These are phyloP conservation scores for Otis tarda DNA, from an alignment of 2,113 vertebrate species.

Conservation along the genomic window DNA sequence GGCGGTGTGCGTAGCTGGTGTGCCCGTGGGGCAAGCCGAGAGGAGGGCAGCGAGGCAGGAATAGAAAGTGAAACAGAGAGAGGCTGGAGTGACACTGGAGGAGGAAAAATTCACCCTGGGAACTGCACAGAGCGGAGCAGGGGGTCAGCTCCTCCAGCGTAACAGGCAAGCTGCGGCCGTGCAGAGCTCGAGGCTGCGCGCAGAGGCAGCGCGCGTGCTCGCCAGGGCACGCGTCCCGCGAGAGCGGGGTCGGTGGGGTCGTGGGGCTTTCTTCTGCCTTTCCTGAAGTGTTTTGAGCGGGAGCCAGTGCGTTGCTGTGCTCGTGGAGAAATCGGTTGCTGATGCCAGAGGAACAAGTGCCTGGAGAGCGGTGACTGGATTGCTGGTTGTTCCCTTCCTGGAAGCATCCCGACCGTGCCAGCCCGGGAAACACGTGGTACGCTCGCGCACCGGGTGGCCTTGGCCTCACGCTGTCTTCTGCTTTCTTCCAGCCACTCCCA, in stretches of 20 bases:
- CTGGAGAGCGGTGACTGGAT: not conserved
- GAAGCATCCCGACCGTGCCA: not conserved
- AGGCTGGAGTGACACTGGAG: not conserved
- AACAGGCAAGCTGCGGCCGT: rapidly evolving
- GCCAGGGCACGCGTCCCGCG: rapidly evolving
- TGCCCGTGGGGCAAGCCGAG: not conserved
- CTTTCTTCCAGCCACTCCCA: slow-evolving; percentile 85
- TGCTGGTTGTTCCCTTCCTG: not conserved
- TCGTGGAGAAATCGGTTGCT: not conserved
- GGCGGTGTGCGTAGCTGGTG: not conserved
- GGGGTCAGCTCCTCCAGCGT: not conserved
- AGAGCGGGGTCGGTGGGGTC: rapidly evolving
- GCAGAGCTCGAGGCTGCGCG: rapidly evolving
- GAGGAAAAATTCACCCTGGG: not conserved
- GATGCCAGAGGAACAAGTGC: not conserved
- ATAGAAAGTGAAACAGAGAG: not conserved
- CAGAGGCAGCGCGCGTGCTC: not conserved
- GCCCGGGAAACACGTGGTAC: not conserved
- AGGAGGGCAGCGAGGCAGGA: not conserved
- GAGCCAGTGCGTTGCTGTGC: not conserved
- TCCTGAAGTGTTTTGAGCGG: not conserved
- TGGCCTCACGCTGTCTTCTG: not conserved
- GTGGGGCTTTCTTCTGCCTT: not conserved
- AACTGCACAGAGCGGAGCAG: not conserved
- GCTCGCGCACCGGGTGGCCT: rapidly evolving